Conservation (phyloP, 2,113 vertebrate genomes). For the Phyllostomus hastatus region DNA sequence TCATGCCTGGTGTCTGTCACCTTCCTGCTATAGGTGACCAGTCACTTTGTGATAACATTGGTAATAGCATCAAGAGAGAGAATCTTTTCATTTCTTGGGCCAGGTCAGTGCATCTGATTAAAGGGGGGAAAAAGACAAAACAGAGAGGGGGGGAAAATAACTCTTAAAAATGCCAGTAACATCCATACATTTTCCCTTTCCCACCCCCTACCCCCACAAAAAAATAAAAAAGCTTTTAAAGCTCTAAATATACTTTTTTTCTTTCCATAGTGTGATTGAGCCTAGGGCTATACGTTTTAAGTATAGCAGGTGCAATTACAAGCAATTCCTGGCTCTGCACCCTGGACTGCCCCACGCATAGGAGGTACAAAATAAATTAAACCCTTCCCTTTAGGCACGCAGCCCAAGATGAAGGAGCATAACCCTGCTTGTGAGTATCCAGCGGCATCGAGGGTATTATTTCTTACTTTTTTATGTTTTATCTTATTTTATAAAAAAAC, state of each 20-base stretch:
- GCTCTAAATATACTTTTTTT: conserved; percentile 73
- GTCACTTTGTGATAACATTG: conserved; percentile 47
- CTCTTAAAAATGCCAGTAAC: conserved; percentile 49
- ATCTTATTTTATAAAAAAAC: conserved; percentile 74
- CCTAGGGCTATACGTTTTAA: conserved; percentile 69
- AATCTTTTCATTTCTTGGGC: conserved; percentile 63
- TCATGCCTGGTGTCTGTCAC: conserved; percentile 29
- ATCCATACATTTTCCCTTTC: conserved; percentile 59
- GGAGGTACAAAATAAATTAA: conserved; percentile 76
- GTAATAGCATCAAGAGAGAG: conserved; percentile 58
- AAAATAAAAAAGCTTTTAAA: conserved; percentile 76
- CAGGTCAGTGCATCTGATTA: conserved; percentile 64
- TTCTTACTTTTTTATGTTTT: conserved; percentile 68
- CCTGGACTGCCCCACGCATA: conserved; percentile 52
- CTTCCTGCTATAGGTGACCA: conserved; percentile 56
- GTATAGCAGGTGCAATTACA: conserved; percentile 73
- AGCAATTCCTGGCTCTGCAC: conserved; percentile 73
- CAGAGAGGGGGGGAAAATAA: not conserved
- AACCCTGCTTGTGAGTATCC: conserved; percentile 69
- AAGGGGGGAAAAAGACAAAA: not conserved
- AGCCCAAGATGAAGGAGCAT: conserved; percentile 71
- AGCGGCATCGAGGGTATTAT: conserved; percentile 73
- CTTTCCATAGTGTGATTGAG: conserved; percentile 64
- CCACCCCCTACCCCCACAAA: conserved; percentile 63
- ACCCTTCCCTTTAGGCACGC: conserved; percentile 70